Conservation (phyloP, 2,888 invertebrate species). For the Phortica okadai region DNA sequence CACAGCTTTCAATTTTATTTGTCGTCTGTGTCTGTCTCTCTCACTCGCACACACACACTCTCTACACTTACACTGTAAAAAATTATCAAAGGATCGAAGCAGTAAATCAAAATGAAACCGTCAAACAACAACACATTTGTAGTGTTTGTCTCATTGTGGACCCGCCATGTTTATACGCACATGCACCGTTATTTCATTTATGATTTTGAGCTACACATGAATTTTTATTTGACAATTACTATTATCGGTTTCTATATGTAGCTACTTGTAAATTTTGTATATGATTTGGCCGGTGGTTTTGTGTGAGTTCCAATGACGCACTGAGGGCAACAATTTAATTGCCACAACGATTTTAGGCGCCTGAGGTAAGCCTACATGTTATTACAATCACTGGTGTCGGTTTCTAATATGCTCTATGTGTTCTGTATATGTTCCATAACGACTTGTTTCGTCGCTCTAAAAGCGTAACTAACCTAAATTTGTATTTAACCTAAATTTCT, state of each 20-base stretch:
- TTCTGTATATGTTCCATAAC: too few relatives aligned
- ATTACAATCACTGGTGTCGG: neutral
- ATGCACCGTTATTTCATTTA: neutral
- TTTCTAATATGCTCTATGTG: too few relatives aligned
- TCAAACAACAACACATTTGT: neutral
- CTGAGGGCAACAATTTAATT: neutral
- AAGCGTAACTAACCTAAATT: conserved; percentile 6
- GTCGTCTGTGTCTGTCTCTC: too few relatives aligned
- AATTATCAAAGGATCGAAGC: neutral
- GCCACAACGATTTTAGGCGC: conserved; percentile 7
- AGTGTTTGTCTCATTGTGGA: conserved; percentile 24
- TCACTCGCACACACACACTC: too few relatives aligned
- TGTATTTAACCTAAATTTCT: neutral
- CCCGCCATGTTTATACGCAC: conserved; percentile 11
- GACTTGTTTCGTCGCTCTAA: neutral
- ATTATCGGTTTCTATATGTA: conserved; percentile 38
- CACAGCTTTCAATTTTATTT: conserved; percentile 14
- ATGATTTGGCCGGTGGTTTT: conserved; percentile 20
- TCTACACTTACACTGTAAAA: neutral
- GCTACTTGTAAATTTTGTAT: conserved; percentile 54
- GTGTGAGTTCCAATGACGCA: neutral
- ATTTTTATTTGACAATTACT: neutral
- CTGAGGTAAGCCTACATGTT: conserved; percentile 18
- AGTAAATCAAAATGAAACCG: neutral
- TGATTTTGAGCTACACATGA: neutral